phyloP scores from a whole-genome alignment of 2,888 invertebrate species.

The Euzetes globulus region DNA sequence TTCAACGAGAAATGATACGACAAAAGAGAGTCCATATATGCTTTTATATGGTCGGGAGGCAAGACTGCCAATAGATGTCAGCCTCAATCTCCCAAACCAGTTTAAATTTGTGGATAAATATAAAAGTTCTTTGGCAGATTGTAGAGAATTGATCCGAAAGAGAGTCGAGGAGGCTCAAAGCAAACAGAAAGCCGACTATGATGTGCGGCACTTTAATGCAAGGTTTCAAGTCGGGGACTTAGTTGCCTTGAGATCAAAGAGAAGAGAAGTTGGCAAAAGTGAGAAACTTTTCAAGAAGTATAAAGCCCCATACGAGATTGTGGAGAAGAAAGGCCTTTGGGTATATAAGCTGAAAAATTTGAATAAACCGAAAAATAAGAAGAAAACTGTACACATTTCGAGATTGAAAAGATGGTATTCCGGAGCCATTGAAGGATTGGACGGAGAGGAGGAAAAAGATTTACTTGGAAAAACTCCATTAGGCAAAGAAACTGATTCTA shows the following conservation, averaged over 20 bases:
- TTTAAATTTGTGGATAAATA: not conserved
- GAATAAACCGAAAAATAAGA: too few relatives aligned
- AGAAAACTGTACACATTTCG: too few relatives aligned
- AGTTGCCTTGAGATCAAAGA: not conserved
- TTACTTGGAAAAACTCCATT: too few relatives aligned
- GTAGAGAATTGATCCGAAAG: not conserved
- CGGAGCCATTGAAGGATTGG: too few relatives aligned
- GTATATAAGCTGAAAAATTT: not conserved
- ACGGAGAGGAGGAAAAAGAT: too few relatives aligned
- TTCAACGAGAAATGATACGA: conserved; percentile 37
- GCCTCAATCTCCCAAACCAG: conserved; percentile 18
- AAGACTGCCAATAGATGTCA: conserved; percentile 35
- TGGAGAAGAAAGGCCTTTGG: not conserved
- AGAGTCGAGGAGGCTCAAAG: not conserved
- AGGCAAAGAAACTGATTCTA: too few relatives aligned
- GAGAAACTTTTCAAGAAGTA: conserved; percentile 19
- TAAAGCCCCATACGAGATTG: conserved; percentile 1
- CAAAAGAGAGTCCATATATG: conserved; percentile 38
- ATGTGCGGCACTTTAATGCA: not conserved
- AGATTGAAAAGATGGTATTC: too few relatives aligned
- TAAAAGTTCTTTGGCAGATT: not conserved
- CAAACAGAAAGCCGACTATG: not conserved
- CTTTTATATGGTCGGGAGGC: conserved; percentile 40
- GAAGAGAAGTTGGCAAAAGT: not conserved
- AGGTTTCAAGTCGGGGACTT: not conserved